Percentiles rank a stretch among this genome's conserved stretches.
phyloP scores from a whole-genome alignment of 2,888 invertebrate species.

The Synergus japonicus region DNA sequence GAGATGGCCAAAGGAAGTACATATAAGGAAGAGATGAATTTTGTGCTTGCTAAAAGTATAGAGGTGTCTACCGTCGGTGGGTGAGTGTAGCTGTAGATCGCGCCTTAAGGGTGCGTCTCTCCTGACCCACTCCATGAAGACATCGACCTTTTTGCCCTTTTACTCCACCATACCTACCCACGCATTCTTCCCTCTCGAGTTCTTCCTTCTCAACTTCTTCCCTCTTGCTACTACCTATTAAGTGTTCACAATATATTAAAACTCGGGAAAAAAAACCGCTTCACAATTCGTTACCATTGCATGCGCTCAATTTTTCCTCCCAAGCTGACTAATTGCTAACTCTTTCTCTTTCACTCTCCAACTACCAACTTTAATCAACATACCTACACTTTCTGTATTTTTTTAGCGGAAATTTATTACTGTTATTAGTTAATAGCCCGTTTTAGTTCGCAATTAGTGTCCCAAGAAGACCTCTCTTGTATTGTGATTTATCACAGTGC shows the following conservation, averaged over 20 bases:
- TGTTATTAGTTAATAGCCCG: constrained; percentile 11
- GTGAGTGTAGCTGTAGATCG: constrained; percentile 51
- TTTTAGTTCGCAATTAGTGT: constrained; percentile 11
- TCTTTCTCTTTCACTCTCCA: constrained; percentile 12
- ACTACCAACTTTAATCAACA: constrained; percentile 19
- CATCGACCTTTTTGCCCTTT: constrained; percentile 52
- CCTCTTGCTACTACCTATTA: constrained; percentile 45
- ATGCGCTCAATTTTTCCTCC: constrained; percentile 9
- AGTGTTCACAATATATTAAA: constrained; percentile 49
- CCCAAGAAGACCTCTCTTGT: constrained; percentile 3
- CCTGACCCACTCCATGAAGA: constrained; percentile 61
- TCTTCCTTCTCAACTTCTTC: constrained; percentile 46
- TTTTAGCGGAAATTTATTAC: background rate
- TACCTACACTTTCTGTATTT: background rate
- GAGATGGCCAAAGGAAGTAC: background rate
- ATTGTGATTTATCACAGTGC: background rate
- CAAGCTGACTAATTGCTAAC: constrained; percentile 27
- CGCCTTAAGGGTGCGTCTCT: constrained; percentile 51
- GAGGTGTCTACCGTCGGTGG: constrained; percentile 42
- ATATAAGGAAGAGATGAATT: background rate
- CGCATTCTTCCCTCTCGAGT: constrained; percentile 47
- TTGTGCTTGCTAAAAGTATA: constrained; percentile 1
- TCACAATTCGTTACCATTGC: constrained; percentile 49
- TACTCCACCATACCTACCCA: constrained; percentile 43
- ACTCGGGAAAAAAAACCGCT: constrained; percentile 47